Evolutionary conservation across 2,888 invertebrate genomes (phyloP).

Genomic region (Stenchaetothrips biformis): DNA sequence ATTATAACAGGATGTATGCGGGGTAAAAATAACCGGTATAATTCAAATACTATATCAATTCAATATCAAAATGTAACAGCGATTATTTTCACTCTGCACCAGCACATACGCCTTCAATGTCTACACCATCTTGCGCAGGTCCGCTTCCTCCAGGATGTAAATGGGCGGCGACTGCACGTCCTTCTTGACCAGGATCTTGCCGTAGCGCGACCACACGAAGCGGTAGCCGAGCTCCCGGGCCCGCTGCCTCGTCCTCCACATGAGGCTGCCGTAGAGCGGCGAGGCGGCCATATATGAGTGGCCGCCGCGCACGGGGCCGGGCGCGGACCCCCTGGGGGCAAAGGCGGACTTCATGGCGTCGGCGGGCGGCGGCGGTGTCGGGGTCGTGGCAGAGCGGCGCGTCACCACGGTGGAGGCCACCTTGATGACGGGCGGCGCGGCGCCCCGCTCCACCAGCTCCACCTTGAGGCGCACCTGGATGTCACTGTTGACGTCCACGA

Average conservation of each 20-base stretch:
- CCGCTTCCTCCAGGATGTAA: slow-evolving; percentile 9
- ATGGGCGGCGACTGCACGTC: slow-evolving; percentile 10
- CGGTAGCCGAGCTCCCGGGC: slow-evolving; percentile 10
- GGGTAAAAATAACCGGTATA: too few species aligned
- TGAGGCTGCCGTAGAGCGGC: slow-evolving; percentile 8
- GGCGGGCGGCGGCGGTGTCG: too few species aligned
- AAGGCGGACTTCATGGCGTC: too few species aligned
- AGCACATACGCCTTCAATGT: too few species aligned
- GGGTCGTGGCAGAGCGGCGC: neutral
- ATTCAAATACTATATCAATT: too few species aligned
- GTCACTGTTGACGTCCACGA: slow-evolving; percentile 12
- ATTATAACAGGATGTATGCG: too few species aligned
- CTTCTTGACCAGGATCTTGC: slow-evolving; percentile 17
- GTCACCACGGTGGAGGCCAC: neutral
- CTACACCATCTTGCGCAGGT: slow-evolving; percentile 5
- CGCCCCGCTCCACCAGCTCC: slow-evolving; percentile 13
- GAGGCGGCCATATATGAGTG: neutral
- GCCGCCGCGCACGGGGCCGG: neutral
- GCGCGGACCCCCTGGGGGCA: neutral
- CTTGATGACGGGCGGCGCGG: neutral
- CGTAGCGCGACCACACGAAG: slow-evolving; percentile 11
- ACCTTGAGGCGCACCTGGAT: slow-evolving; percentile 10
- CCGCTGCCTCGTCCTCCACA: slow-evolving; percentile 3
- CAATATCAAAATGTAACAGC: too few species aligned
- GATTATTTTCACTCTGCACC: too few species aligned